A percentile compares a stretch with the other conserved stretches of the same genome.
phyloP scores from a whole-genome alignment of 2,113 vertebrate genomes.

The Centropus bengalensis region DNA sequence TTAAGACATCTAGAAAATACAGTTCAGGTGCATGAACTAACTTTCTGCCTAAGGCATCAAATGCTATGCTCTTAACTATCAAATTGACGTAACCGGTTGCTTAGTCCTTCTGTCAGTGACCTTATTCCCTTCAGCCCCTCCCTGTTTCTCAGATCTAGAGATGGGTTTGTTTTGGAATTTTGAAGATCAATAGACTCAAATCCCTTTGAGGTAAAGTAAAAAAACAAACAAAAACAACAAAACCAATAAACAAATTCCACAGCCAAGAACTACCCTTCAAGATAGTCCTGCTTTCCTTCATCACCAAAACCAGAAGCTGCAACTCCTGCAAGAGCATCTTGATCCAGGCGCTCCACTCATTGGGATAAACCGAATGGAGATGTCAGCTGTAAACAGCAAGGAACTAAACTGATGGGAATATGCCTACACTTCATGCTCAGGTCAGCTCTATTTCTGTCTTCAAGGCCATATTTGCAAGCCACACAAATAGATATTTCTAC shows the following conservation, averaged over 20 bases:
- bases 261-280: background rate
- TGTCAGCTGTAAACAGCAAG: accelerated
- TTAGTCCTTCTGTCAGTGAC: background rate
- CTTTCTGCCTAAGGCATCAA: background rate
- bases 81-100: background rate
- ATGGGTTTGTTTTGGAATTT: background rate
- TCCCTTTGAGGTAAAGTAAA: background rate
- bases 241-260: background rate
- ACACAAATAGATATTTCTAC: background rate
- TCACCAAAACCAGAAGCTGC: background rate
- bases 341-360: background rate
- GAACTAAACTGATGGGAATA: background rate
- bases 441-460: background rate
- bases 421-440: background rate
- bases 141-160: background rate
- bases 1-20: background rate
- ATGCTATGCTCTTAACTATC: background rate
- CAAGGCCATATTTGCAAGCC: background rate
- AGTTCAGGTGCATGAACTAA: background rate
- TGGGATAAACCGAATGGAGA: background rate
- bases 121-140: background rate
- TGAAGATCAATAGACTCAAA: background rate
- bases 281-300: background rate
- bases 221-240: no score
- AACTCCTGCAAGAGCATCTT: accelerated